phyloP scores from a whole-genome alignment of 2,113 vertebrate species.

The Pipra filicauda region DNA sequence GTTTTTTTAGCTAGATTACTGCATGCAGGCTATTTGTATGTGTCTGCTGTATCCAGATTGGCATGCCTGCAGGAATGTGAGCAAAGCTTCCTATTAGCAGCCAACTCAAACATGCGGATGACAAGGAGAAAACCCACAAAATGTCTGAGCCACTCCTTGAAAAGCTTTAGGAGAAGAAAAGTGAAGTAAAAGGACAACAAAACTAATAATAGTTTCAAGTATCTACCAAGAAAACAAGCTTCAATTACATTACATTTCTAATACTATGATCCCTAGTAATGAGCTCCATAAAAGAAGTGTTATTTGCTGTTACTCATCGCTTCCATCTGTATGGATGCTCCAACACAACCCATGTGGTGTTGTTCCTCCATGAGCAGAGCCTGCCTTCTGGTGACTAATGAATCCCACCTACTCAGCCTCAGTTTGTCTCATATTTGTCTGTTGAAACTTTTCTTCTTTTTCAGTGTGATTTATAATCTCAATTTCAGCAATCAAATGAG shows the following conservation, averaged over 20 bases:
- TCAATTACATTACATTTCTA: neutral
- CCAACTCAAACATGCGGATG: neutral
- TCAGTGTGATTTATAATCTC: neutral
- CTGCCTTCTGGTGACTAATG: slow-evolving; percentile 8
- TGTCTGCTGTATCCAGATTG: neutral
- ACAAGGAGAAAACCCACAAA: neutral
- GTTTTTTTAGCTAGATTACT: neutral
- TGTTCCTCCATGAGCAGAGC: neutral
- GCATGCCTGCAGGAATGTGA: neutral
- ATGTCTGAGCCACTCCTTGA: neutral
- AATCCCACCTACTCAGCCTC: neutral
- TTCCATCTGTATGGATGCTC: neutral
- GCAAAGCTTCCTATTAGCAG: neutral
- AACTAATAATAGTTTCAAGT: slow-evolving; percentile 12
- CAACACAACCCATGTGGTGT: neutral
- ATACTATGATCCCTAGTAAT: neutral
- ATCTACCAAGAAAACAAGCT: neutral
- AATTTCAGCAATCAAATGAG: neutral
- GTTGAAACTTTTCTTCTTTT: neutral
- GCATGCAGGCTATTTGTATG: neutral
- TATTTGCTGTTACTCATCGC: slow-evolving; percentile 21
- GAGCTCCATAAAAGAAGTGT: neutral
- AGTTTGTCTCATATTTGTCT: neutral
- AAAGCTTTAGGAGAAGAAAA: slow-evolving; percentile 1
- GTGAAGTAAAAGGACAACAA: neutral